Conservation (phyloP, 2,888 invertebrate species). For the Philonicus albiceps region DNA sequence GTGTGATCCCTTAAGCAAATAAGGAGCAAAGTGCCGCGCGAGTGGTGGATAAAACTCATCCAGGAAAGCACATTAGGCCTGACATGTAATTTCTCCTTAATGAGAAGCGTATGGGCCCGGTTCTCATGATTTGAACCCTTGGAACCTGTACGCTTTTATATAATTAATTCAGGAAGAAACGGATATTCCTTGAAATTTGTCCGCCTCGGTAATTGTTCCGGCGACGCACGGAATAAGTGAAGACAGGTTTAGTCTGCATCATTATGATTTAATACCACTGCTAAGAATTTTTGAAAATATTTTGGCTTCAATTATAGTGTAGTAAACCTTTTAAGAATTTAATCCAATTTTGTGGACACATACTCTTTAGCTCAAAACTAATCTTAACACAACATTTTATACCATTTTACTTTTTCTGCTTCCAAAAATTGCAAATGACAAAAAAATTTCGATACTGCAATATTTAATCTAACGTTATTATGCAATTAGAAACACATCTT, state of each 20-base stretch:
- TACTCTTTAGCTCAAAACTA: too few relatives aligned
- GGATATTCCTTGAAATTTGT: neutral
- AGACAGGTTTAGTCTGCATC: neutral
- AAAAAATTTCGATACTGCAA: too few relatives aligned
- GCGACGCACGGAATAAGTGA: neutral
- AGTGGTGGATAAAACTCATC: neutral
- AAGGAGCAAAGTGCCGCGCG: neutral
- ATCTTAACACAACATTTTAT: too few relatives aligned
- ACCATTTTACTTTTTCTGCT: too few relatives aligned
- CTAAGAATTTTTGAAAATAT: neutral
- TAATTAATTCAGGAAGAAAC: neutral
- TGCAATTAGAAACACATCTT: too few relatives aligned
- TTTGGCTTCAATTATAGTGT: too few relatives aligned
- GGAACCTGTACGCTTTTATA: neutral
- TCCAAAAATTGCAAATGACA: too few relatives aligned
- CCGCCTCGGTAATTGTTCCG: neutral
- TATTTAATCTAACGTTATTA: too few relatives aligned
- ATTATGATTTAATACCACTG: neutral
- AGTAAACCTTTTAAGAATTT: too few relatives aligned
- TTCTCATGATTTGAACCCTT: neutral
- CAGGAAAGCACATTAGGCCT: neutral
- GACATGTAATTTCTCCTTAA: neutral
- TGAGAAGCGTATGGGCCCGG: neutral
- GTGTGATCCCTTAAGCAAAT: conserved; percentile 43
- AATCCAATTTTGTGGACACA: too few relatives aligned